These are phyloP conservation scores for Andrena marginata DNA, from an alignment of 2,888 invertebrate species.

Conservation along the genomic window DNA sequence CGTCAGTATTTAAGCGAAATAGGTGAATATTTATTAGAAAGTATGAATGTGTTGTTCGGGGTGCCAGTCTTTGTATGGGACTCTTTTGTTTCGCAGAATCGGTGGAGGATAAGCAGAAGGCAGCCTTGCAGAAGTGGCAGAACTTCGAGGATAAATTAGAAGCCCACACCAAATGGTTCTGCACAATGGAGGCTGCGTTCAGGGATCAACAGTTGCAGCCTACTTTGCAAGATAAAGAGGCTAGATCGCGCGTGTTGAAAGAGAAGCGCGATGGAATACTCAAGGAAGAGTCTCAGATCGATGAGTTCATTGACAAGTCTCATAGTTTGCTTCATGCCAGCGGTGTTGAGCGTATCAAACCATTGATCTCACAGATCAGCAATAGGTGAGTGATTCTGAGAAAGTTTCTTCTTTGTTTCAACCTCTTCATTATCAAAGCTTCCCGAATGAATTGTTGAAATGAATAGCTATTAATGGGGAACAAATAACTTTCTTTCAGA, in stretches of 20 bases:
- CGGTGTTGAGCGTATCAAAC: constrained; percentile 94
- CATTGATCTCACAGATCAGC: constrained; percentile 95
- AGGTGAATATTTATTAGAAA: constrained; percentile 76
- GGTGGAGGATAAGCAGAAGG: constrained; percentile 91
- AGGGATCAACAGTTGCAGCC: constrained; percentile 94
- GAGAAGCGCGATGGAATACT: constrained; percentile 91
- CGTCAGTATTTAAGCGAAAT: constrained; percentile 90
- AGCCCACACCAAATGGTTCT: constrained; percentile 94
- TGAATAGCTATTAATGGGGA: neutral
- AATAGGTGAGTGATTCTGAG: constrained; percentile 86
- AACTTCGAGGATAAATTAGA: constrained; percentile 94
- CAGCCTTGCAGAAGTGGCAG: constrained; percentile 93
- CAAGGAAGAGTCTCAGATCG: constrained; percentile 93
- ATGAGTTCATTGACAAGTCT: constrained; percentile 95
- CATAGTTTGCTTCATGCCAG: constrained; percentile 94
- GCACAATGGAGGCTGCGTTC: constrained; percentile 93
- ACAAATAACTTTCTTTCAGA: constrained; percentile 68
- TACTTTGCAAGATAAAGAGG: constrained; percentile 92
- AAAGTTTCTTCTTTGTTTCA: no score
- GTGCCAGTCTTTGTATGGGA: neutral
- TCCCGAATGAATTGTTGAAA: no score
- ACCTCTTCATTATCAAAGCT: no score
- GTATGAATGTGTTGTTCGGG: neutral
- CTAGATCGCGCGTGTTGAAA: constrained; percentile 90
- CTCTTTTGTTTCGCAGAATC: constrained; percentile 83